phyloP scores from a whole-genome alignment of 37 sponge, comb jelly and placozoan genomes.

The Agelas oroides region DNA sequence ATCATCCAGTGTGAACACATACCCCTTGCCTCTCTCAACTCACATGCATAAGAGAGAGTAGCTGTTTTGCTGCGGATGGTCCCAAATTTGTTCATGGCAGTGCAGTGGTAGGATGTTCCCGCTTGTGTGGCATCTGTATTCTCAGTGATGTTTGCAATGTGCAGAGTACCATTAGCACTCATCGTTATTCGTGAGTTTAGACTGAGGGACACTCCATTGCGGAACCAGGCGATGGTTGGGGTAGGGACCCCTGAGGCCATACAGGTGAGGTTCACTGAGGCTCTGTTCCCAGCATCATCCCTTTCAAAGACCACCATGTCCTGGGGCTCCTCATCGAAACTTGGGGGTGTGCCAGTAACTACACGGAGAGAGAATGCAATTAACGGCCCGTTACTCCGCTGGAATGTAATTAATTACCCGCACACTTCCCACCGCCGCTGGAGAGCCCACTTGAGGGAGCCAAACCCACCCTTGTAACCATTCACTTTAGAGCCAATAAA shows the following conservation, averaged over 20 bases:
- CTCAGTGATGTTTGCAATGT: constrained; percentile 17
- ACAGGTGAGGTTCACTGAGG: constrained; percentile 35
- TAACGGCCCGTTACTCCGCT: not conserved
- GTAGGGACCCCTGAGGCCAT: constrained; percentile 38
- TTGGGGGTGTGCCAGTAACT: constrained; percentile 11
- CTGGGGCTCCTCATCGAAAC: not conserved
- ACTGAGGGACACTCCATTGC: not conserved
- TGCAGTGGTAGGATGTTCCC: constrained; percentile 62
- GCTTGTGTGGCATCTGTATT: constrained; percentile 15
- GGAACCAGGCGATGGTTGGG: constrained; percentile 57
- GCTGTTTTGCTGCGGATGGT: constrained; percentile 56
- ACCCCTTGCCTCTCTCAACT: not conserved
- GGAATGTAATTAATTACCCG: not conserved
- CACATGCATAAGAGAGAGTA: constrained; percentile 40
- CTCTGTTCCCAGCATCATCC: constrained; percentile 3
- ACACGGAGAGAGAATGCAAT: not conserved
- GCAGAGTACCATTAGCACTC: not conserved
- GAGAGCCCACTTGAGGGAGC: too few relatives aligned
- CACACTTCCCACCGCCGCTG: too few relatives aligned
- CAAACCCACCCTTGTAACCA: not conserved
- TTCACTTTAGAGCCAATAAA: too few relatives aligned
- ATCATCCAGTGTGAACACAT: not conserved
- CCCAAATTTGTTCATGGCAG: constrained; percentile 53
- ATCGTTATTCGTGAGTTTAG: too few relatives aligned
- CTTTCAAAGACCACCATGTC: constrained; percentile 10